phyloP scores from a whole-genome alignment of 2,113 vertebrate species.

The Girardinichthys multiradiatus region DNA sequence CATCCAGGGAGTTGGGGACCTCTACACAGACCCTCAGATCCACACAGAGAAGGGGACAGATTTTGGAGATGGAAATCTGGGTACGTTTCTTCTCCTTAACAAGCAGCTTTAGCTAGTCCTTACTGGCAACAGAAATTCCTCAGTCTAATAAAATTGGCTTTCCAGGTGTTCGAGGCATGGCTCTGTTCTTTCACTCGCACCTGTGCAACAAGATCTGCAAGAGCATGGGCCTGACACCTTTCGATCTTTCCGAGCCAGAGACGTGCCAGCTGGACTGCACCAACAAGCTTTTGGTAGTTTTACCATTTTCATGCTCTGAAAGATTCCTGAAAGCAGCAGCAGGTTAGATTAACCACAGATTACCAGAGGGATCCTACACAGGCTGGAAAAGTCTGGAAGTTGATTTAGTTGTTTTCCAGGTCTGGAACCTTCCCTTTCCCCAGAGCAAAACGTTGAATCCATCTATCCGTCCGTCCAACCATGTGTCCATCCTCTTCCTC shows the following conservation, averaged over 20 bases:
- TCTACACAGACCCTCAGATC: conserved; percentile 98
- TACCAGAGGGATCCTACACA: background rate
- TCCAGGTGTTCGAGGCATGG: conserved; percentile 96
- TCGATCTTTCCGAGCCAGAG: conserved; percentile 89
- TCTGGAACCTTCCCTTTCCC: too few species aligned
- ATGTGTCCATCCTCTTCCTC: too few species aligned
- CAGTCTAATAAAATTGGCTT: conserved; percentile 3
- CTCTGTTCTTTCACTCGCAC: conserved; percentile 96
- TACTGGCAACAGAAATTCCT: background rate
- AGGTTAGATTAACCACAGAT: background rate
- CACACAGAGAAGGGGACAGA: conserved; percentile 92
- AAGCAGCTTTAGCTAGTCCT: background rate
- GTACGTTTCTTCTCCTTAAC: conserved; percentile 66
- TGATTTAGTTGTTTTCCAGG: too few species aligned
- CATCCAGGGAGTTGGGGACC: conserved; percentile 97
- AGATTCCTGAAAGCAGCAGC: background rate
- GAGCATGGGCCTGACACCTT: conserved; percentile 91
- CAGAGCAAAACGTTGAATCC: too few species aligned
- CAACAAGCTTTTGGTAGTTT: conserved; percentile 88
- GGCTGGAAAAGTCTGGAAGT: background rate
- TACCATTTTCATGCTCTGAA: background rate
- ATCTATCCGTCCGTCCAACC: too few species aligned
- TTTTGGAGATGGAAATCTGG: conserved; percentile 97
- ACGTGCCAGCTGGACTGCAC: conserved; percentile 84
- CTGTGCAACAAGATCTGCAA: conserved; percentile 96